These are phyloP conservation scores for Drosophila kuntzei DNA, from an alignment of 2,888 invertebrate species.

Conservation along the genomic window DNA sequence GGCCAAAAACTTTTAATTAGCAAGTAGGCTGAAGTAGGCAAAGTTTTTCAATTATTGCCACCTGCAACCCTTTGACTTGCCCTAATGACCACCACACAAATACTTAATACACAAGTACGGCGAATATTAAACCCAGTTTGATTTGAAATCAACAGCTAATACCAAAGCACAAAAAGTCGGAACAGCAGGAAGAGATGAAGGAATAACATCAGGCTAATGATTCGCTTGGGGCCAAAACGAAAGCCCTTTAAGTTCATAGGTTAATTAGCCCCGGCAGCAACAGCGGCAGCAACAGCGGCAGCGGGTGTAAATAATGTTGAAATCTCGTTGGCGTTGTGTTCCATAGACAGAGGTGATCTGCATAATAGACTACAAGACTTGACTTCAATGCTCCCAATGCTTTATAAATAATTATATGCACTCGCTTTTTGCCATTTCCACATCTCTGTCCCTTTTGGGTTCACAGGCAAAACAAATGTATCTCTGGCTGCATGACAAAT, in stretches of 20 bases:
- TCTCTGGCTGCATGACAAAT: constrained; percentile 70
- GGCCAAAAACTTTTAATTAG: constrained; percentile 74
- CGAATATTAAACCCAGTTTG: constrained; percentile 53
- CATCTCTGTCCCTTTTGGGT: neutral
- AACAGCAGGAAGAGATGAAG: neutral
- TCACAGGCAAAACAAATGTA: constrained; percentile 54
- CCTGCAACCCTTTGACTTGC: constrained; percentile 45
- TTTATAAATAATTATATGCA: constrained; percentile 53
- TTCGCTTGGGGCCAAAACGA: constrained; percentile 42
- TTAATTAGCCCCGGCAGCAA: constrained; percentile 54
- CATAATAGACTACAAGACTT: constrained; percentile 58
- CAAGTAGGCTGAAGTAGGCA: constrained; percentile 56
- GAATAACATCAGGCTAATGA: constrained; percentile 55
- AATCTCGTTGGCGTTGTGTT: constrained; percentile 6
- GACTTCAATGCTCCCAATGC: constrained; percentile 33
- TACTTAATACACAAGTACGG: constrained; percentile 35
- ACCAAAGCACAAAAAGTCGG: constrained; percentile 9
- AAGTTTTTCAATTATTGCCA: constrained; percentile 81
- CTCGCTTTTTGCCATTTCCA: neutral
- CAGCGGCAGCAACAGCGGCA: constrained; percentile 27
- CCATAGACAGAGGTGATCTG: constrained; percentile 58
- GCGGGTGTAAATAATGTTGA: constrained; percentile 64
- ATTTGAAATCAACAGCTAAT: constrained; percentile 75
- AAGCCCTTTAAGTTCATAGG: constrained; percentile 29
- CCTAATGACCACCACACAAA: constrained; percentile 49